These are phyloP conservation scores for Channallabes apus DNA, from an alignment of 2,797 vertebrate species.

Conservation along the genomic window DNA sequence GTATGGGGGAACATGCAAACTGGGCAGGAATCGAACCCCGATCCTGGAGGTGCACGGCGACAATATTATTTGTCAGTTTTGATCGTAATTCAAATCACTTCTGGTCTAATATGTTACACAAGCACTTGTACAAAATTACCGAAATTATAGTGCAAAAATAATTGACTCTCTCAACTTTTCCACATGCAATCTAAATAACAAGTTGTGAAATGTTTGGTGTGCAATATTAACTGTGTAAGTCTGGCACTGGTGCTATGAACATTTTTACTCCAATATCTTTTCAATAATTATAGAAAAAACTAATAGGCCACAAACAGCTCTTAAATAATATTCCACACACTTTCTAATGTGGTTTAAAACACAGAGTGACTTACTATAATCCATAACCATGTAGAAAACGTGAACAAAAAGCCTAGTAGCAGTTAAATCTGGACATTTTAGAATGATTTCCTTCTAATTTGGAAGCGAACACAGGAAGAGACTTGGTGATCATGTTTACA, in stretches of 20 bases:
- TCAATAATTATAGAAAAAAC: neutral
- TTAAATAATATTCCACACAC: no score
- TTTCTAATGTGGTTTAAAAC: no score
- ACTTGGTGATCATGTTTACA: neutral
- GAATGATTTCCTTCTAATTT: neutral
- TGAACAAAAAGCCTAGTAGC: neutral
- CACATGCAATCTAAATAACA: neutral
- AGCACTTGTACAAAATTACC: neutral
- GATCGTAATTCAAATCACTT: neutral
- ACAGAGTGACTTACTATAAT: neutral
- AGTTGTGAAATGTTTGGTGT: neutral
- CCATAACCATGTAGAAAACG: neutral
- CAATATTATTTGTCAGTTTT: neutral
- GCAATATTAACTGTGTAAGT: neutral
- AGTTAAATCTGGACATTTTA: neutral
- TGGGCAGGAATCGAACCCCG: no score
- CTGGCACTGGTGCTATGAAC: neutral
- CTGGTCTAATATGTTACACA: neutral
- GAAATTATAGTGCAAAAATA: no score
- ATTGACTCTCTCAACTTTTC: neutral
- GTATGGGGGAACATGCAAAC: no score
- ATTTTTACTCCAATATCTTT: neutral
- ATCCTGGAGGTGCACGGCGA: no score
- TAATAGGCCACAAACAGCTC: no score
- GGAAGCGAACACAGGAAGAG: neutral